Percentiles rank a stretch among this genome's conserved stretches.
Conservation (phyloP, 1,140 invertebrate genomes). For the Papilio aristodemus region DNA sequence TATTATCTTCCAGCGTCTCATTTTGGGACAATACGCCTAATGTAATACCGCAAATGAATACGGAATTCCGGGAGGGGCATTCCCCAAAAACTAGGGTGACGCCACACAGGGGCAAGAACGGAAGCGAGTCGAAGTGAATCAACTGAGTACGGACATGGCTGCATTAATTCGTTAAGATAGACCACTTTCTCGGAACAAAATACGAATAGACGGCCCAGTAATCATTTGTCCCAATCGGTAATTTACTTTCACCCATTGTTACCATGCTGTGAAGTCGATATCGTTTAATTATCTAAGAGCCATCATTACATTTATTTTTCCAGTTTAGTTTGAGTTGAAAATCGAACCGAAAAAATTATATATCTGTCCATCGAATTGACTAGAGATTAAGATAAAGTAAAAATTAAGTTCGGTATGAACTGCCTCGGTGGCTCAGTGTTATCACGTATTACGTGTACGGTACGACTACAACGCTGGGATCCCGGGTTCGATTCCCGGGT, state of each 20-base stretch:
- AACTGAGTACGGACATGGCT: constrained; percentile 45
- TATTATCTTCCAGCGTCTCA: constrained; percentile 62
- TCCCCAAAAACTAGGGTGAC: constrained; percentile 44
- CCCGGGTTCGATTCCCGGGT: too few species aligned
- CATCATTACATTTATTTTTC: too few species aligned
- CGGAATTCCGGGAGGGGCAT: constrained; percentile 59
- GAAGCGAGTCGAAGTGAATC: constrained; percentile 58
- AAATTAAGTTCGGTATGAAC: too few species aligned
- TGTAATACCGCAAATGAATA: constrained; percentile 68
- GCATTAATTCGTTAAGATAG: constrained; percentile 65
- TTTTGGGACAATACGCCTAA: constrained; percentile 65
- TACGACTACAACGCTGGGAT: too few species aligned
- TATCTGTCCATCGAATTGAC: not conserved
- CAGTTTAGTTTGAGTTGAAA: too few species aligned
- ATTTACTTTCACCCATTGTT: constrained; percentile 66
- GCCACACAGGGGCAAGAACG: constrained; percentile 36
- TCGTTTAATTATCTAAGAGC: constrained; percentile 36
- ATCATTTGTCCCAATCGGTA: constrained; percentile 53
- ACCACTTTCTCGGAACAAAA: constrained; percentile 57
- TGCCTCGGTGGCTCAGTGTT: too few species aligned
- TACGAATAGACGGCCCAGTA: constrained; percentile 58
- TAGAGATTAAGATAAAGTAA: too few species aligned
- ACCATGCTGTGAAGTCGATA: constrained; percentile 40
- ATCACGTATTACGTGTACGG: too few species aligned
- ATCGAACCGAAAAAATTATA: not conserved